Conservation (phyloP, 1,140 invertebrate species). For the Pachyrhynchus sulphureomaculatus region DNA sequence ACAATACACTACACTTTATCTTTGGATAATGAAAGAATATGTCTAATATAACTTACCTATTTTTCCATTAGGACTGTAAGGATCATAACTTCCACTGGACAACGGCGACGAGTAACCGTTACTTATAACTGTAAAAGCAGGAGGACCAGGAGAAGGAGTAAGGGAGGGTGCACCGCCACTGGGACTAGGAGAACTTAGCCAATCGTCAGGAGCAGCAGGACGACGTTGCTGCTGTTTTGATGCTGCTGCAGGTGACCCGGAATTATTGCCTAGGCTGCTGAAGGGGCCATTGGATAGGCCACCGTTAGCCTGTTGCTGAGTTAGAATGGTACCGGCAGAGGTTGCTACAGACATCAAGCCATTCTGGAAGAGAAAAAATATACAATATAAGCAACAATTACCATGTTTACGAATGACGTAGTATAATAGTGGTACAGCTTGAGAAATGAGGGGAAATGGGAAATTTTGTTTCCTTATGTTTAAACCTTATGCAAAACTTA, state of each 20-base stretch:
- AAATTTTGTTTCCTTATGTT: too few relatives aligned
- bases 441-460: too few relatives aligned
- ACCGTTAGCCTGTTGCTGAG: slow-evolving; percentile 27
- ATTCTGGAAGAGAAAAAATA: slow-evolving; percentile 18
- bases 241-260: slow-evolving; percentile 24
- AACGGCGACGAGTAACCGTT: slow-evolving; percentile 82
- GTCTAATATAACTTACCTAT: slow-evolving; percentile 66
- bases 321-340: slow-evolving; percentile 6
- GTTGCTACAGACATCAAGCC: slow-evolving; percentile 28
- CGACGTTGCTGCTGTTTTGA: slow-evolving; percentile 18
- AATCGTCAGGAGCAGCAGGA: slow-evolving; percentile 55
- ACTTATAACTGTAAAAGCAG: slow-evolving; percentile 62
- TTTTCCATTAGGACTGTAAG: slow-evolving; percentile 84
- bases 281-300: slow-evolving; percentile 36
- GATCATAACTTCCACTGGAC: slow-evolving; percentile 80
- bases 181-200: slow-evolving; percentile 61
- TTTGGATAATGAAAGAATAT: too few relatives aligned
- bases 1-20: too few relatives aligned
- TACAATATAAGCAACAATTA: neutral
- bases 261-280: slow-evolving; percentile 29
- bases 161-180: slow-evolving; percentile 59
- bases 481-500: too few relatives aligned
- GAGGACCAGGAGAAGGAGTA: slow-evolving; percentile 59
- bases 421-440: too few relatives aligned
- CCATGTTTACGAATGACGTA: too few relatives aligned